A percentile compares a stretch with the other conserved stretches of the same genome.
Conservation (phyloP, 2,888 invertebrate genomes). For the Linhomoeus sp. region DNA sequence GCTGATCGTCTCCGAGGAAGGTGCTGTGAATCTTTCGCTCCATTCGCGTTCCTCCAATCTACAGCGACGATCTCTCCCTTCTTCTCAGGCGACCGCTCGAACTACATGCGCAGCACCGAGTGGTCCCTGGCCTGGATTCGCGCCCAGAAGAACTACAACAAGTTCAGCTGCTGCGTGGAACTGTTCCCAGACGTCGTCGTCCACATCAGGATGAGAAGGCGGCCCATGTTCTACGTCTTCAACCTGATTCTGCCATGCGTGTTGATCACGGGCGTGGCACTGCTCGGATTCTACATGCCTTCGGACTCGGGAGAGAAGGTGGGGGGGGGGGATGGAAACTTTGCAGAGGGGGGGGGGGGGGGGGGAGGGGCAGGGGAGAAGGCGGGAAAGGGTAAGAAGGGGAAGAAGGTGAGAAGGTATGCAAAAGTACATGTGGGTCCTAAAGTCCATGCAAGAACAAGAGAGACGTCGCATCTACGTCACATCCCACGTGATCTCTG, state of each 20-base stretch:
- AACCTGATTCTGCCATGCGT: conserved; percentile 64
- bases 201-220: conserved; percentile 40
- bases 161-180: conserved; percentile 56
- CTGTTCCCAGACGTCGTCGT: conserved; percentile 55
- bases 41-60: too few relatives aligned
- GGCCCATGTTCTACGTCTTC: conserved; percentile 53
- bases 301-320: conserved; percentile 71
- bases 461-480: too few relatives aligned
- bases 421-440: too few relatives aligned
- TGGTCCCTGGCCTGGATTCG: conserved; percentile 17
- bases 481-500: too few relatives aligned
- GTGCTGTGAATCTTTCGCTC: too few relatives aligned
- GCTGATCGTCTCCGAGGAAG: conserved; percentile 14
- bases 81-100: conserved; percentile 13
- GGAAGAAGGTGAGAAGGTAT: too few relatives aligned
- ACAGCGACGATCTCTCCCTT: too few relatives aligned
- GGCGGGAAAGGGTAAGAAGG: too few relatives aligned
- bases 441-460: too few relatives aligned
- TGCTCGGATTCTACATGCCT: conserved; percentile 66
- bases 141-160: conserved; percentile 43
- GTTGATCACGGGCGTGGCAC: conserved; percentile 62
- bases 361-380: too few relatives aligned
- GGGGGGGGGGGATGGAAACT: conserved; percentile 42
- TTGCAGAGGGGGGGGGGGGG: too few relatives aligned
- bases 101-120: conserved; percentile 26